These are phyloP conservation scores for Barypeithes pellucidus DNA, from an alignment of 2,888 invertebrate species.

Conservation along the genomic window DNA sequence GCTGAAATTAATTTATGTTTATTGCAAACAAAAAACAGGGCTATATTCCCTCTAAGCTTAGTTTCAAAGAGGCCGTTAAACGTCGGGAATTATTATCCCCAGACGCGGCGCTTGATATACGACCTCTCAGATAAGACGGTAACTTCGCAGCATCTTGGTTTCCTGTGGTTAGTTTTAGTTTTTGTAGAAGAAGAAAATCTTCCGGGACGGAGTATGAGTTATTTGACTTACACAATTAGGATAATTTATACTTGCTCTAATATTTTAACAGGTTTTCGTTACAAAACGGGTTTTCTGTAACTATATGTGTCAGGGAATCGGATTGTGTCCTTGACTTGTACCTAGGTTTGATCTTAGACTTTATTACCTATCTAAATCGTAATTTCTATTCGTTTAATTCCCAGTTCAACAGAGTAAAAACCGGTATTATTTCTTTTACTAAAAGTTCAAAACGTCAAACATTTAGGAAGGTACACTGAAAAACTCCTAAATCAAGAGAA, in stretches of 20 bases:
- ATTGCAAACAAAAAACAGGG: slow-evolving; percentile 65
- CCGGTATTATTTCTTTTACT: too few relatives aligned
- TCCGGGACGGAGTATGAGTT: slow-evolving; percentile 8
- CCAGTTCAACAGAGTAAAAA: too few relatives aligned
- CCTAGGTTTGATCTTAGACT: too few relatives aligned
- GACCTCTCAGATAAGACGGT: slow-evolving; percentile 56
- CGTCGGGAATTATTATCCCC: slow-evolving; percentile 61
- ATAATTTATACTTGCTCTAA: slow-evolving; percentile 2
- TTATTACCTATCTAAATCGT: too few relatives aligned
- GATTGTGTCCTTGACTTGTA: too few relatives aligned
- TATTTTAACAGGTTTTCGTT: background rate
- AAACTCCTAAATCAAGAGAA: too few relatives aligned
- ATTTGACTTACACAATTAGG: slow-evolving; percentile 1
- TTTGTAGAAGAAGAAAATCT: slow-evolving; percentile 30
- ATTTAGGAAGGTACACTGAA: too few relatives aligned
- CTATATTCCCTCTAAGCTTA: slow-evolving; percentile 58
- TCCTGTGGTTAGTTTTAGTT: slow-evolving; percentile 40
- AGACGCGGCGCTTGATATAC: slow-evolving; percentile 59
- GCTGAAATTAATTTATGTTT: slow-evolving; percentile 67
- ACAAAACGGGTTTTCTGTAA: too few relatives aligned
- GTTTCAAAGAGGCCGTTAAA: slow-evolving; percentile 61
- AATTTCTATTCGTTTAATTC: too few relatives aligned
- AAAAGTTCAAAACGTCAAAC: too few relatives aligned
- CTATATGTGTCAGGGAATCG: too few relatives aligned
- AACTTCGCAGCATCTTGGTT: slow-evolving; percentile 45